phyloP scores from a whole-genome alignment of 2,113 vertebrate species.

The Siphamia tubifer region DNA sequence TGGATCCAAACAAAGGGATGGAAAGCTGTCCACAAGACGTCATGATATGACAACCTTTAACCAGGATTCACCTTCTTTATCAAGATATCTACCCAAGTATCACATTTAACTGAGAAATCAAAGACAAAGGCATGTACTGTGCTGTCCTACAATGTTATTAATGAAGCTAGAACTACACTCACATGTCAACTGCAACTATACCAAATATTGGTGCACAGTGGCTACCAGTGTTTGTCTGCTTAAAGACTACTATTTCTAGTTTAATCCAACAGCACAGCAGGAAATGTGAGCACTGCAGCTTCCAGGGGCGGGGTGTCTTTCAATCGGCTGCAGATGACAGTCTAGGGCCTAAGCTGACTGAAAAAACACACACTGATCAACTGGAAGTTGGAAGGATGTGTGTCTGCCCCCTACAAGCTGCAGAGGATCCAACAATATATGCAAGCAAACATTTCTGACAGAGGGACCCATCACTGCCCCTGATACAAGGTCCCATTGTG shows the following conservation, averaged over 20 bases:
- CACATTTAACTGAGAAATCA: not conserved
- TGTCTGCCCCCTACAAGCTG: conserved; percentile 1
- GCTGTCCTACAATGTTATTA: not conserved
- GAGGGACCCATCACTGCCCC: conserved; percentile 24
- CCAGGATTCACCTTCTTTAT: not conserved
- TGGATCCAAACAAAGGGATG: conserved; percentile 58
- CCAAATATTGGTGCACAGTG: not conserved
- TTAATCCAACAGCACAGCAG: conserved; percentile 42
- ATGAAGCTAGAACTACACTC: not conserved
- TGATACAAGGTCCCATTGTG: conserved; percentile 59
- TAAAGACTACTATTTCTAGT: conserved; percentile 21
- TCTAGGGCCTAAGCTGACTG: not conserved
- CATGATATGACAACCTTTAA: not conserved
- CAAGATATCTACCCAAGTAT: not conserved
- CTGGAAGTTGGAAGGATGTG: conserved; percentile 6
- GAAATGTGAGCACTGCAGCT: conserved; percentile 22
- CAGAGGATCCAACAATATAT: conserved; percentile 22
- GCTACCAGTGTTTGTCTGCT: not conserved
- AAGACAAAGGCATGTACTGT: not conserved
- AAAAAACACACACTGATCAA: not conserved
- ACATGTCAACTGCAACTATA: not conserved
- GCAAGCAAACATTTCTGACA: conserved; percentile 24
- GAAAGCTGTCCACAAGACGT: conserved; percentile 21
- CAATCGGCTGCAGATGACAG: conserved; percentile 60
- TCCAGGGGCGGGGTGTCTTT: conserved; percentile 40